A percentile compares a stretch with the other conserved stretches of the same genome.
Evolutionary conservation across 2,888 invertebrate species (phyloP).

Genomic region (Dorcus hopei): DNA sequence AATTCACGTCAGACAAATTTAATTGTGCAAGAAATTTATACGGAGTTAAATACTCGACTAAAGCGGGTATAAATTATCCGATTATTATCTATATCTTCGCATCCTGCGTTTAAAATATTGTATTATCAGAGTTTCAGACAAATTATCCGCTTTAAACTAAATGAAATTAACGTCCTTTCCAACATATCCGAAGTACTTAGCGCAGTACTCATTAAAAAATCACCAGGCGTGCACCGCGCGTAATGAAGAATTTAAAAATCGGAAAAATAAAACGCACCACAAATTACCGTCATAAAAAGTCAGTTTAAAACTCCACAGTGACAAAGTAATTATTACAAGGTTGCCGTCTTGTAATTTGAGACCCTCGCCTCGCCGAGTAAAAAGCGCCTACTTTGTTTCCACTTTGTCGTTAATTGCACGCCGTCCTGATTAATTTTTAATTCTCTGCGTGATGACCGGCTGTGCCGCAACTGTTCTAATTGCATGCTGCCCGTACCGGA

Average conservation of each 20-base stretch:
- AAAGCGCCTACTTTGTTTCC: slow-evolving; percentile 29
- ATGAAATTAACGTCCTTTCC: slow-evolving; percentile 4
- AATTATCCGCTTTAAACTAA: slow-evolving; percentile 17
- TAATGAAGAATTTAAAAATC: slow-evolving; percentile 16
- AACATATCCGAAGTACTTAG: slow-evolving; percentile 5
- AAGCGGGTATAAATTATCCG: slow-evolving; percentile 17
- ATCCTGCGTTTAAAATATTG: slow-evolving; percentile 21
- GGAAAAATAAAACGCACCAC: slow-evolving; percentile 18
- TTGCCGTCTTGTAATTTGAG: slow-evolving; percentile 34
- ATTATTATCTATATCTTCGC: slow-evolving; percentile 16
- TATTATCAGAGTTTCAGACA: slow-evolving; percentile 9
- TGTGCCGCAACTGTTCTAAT: slow-evolving; percentile 44
- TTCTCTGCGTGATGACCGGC: slow-evolving; percentile 41
- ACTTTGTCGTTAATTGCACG: slow-evolving; percentile 38
- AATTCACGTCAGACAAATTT: slow-evolving; percentile 15
- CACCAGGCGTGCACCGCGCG: slow-evolving; percentile 1
- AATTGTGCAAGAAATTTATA: slow-evolving; percentile 18
- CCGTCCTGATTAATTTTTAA: slow-evolving; percentile 46
- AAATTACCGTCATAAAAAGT: slow-evolving; percentile 23
- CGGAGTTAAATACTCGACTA: slow-evolving; percentile 15
- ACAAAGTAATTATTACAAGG: slow-evolving; percentile 35
- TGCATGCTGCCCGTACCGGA: slow-evolving; percentile 33
- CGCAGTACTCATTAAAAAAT: slow-evolving; percentile 7
- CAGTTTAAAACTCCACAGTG: slow-evolving; percentile 27
- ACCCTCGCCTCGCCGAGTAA: slow-evolving; percentile 26